phyloP scores from a whole-genome alignment of 2,888 invertebrate genomes.

The Caradrina clavipalpis region DNA sequence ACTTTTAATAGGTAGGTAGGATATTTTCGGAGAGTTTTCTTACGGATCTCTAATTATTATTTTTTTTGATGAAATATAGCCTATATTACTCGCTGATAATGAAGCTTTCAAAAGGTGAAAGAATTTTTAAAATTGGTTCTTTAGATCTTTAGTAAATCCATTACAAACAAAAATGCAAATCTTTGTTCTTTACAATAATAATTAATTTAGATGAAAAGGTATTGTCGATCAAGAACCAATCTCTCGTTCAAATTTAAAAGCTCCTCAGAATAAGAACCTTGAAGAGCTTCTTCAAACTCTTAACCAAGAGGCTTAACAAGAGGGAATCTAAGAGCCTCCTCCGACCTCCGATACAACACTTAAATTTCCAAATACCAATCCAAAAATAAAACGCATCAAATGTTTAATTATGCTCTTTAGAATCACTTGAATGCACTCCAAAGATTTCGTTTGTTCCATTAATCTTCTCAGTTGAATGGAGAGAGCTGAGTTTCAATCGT shows the following conservation, averaged over 20 bases:
- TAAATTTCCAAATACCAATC: conserved; percentile 40
- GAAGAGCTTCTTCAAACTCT: conserved; percentile 30
- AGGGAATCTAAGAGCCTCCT: conserved; percentile 37
- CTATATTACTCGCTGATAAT: too few species aligned
- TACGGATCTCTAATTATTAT: too few species aligned
- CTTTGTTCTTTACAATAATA: too few species aligned
- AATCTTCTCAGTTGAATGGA: conserved; percentile 56
- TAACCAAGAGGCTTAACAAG: conserved; percentile 22
- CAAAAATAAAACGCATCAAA: conserved; percentile 55
- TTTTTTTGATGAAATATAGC: too few species aligned
- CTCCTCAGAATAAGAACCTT: conserved; percentile 4
- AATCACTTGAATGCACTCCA: conserved; percentile 54
- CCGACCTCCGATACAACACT: conserved; percentile 34
- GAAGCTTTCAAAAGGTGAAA: too few species aligned
- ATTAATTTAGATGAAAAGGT: not conserved
- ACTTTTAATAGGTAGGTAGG: not conserved
- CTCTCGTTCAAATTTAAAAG: conserved; percentile 17
- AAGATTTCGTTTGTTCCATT: conserved; percentile 43
- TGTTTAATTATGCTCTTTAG: conserved; percentile 51
- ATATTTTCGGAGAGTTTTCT: not conserved
- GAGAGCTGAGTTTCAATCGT: conserved; percentile 43
- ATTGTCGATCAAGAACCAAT: conserved; percentile 1
- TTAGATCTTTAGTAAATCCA: too few species aligned
- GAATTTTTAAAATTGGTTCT: too few species aligned
- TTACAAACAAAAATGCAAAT: too few species aligned